Base-by-base conservation (phyloP, 2,797 vertebrate species). In the Coendou prehensilis region DNA sequence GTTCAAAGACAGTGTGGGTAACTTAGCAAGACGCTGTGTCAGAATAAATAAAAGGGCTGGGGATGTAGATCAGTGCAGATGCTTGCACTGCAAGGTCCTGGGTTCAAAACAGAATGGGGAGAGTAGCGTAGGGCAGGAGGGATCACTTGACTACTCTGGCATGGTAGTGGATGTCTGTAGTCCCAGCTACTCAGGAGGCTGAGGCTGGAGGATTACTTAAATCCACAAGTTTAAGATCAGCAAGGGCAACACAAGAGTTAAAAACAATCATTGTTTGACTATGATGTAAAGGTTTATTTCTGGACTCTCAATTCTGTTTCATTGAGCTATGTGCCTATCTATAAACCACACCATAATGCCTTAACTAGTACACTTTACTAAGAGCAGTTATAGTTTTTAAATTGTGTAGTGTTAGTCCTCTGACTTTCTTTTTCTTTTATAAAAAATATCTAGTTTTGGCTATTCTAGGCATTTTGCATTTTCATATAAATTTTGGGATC, bases 221-320 rank as follows among this genome's bases (percentile, higher is more conserved):
- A 14, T 37, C 54, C 52, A 57, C 54, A 56, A 73, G 23, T 52
- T 75, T n/a, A 20, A 63, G 23, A 47, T 20, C 45, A 63, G n/a
- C 11, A 17, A 61, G 23, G 11, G 28, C 69, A 57, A 91, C 9
- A 41, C 22, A 11, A 75, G 9, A 75, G 17, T 47, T 56, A 33
- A 90, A 63, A 89, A 78, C 17, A 81, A 9, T 57, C 7, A 28
- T n/a, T 41, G 69, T 28, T 71, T 41, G 69, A 63, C 10, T 61
- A 22, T 54, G 76, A 89, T n/a, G 18, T 57, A 91, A 78, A 18
- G 28, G 33, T 91, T 96, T 79, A 26, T 91, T 95, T 93, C 71
- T 93, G n/a, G 30, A 76, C 57, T 94, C 57, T 41, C 69, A 71
- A 71, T 50, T 76, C 45, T 75, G 41, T 76, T 76, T 50, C 73